phyloP scores from a whole-genome alignment of 2,113 vertebrate species.

The Podarcis muralis region DNA sequence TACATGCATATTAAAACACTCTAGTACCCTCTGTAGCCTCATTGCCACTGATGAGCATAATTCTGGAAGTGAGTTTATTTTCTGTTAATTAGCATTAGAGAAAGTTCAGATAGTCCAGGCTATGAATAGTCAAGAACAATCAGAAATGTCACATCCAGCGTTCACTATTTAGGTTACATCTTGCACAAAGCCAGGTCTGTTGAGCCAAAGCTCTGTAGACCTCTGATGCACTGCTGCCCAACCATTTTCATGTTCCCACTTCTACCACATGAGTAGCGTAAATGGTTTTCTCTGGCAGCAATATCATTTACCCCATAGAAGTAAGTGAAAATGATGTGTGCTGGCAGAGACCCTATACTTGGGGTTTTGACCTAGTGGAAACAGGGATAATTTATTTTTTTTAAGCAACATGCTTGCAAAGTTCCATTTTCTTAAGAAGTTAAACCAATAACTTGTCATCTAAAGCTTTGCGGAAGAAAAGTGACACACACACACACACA shows the following conservation, averaged over 20 bases:
- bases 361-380: background rate
- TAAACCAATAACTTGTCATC: background rate
- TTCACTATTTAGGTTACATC: background rate
- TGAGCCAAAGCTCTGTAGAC: background rate
- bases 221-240: background rate
- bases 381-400: background rate
- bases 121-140: slow-evolving; percentile 9
- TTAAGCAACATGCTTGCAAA: background rate
- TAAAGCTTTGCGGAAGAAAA: background rate
- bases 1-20: slow-evolving; percentile 18
- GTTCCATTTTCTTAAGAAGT: background rate
- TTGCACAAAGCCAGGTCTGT: background rate
- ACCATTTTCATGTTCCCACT: too few relatives aligned
- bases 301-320: background rate
- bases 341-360: background rate
- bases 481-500: background rate
- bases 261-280: background rate
- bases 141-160: background rate
- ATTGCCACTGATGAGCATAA: background rate
- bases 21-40: background rate
- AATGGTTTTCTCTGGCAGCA: background rate
- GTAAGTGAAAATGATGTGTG: background rate
- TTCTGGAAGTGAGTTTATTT: background rate
- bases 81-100: background rate
- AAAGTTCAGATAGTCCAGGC: background rate